Base-by-base conservation (phyloP, 2,888 invertebrate genomes). In the Sesia bembeciformis region DNA sequence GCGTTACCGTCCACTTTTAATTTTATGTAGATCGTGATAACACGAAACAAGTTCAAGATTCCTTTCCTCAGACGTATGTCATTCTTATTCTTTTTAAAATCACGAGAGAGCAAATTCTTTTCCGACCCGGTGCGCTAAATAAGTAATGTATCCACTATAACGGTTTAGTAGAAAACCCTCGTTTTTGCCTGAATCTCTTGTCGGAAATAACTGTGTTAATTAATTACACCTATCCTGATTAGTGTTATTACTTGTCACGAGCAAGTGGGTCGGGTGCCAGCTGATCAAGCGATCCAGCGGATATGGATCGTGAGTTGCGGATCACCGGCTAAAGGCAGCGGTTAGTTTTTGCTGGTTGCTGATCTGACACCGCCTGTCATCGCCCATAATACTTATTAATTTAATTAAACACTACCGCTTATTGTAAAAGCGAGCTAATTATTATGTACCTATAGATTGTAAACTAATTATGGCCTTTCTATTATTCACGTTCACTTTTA, bases 141-240 rank as follows among this genome's bases (percentile, higher is more conserved):
- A 50, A 38, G 4, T 50, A 7, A 6, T 2, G 7, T 42, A 42
- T 6, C 50, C 7, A 23, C 4, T 8, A 38, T 50, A 50, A 50
- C 5, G 3, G 39, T 50, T 23, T 38, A 23, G 39, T 39, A 38
- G 39, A 38, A 50, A 50, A 23, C 50, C 5, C 38, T 50, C 38
- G 39, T n/a, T 5, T 38, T 49, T 23, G 39, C 50, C 7, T 50
- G 50, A 38, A 50, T 50, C 7, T 50, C 7, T 50, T 50, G 39
- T 50, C 58, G 57, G 62, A 65, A 59, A 67, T 74, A 81, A 81
- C 78, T 78, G 78, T 83, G 76, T 77, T 78, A 80, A 79, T 84
- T 84, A 81, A 81, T 82, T 75, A 78, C 74, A 74, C 74, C 70
- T 76, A 74, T 77, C 76, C 78, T 81, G 78, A 84, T 81, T 79